Conservation (phyloP, 1,140 invertebrate species). For the Fopius arisanus region DNA sequence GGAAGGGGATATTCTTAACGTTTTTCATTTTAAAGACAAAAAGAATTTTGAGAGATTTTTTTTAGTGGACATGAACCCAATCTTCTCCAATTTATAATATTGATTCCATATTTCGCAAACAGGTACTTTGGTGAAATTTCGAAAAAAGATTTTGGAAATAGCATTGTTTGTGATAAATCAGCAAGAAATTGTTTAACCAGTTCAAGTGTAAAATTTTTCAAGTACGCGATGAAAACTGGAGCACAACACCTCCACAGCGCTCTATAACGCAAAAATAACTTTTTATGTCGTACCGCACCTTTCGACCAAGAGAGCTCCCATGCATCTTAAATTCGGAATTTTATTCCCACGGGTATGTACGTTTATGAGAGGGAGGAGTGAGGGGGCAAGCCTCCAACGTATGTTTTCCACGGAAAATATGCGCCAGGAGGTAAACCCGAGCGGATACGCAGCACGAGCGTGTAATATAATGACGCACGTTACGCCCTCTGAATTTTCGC, state of each 20-base stretch:
- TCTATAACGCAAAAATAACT: not conserved
- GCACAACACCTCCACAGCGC: not conserved
- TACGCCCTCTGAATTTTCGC: constrained; percentile 21
- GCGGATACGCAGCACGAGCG: constrained; percentile 5
- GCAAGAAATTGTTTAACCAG: too few relatives aligned
- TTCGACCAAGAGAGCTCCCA: not conserved
- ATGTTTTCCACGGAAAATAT: constrained; percentile 9
- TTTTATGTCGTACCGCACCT: not conserved
- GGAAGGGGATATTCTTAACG: too few relatives aligned
- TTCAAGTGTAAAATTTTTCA: not conserved
- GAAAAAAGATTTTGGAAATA: too few relatives aligned
- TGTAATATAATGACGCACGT: constrained; percentile 32
- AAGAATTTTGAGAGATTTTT: too few relatives aligned
- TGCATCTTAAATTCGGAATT: not conserved
- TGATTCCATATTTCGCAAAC: too few relatives aligned
- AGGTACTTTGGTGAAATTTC: too few relatives aligned
- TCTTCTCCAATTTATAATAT: not conserved
- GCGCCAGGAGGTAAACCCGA: not conserved
- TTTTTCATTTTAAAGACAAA: too few relatives aligned
- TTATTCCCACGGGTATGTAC: not conserved
- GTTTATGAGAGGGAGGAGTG: not conserved
- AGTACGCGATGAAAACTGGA: not conserved
- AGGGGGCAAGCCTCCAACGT: not conserved
- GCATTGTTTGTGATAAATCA: too few relatives aligned
- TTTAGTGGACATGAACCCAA: too few relatives aligned